Base-by-base conservation (phyloP, 2,888 invertebrate species). In the Gandaritis pyraliata region DNA sequence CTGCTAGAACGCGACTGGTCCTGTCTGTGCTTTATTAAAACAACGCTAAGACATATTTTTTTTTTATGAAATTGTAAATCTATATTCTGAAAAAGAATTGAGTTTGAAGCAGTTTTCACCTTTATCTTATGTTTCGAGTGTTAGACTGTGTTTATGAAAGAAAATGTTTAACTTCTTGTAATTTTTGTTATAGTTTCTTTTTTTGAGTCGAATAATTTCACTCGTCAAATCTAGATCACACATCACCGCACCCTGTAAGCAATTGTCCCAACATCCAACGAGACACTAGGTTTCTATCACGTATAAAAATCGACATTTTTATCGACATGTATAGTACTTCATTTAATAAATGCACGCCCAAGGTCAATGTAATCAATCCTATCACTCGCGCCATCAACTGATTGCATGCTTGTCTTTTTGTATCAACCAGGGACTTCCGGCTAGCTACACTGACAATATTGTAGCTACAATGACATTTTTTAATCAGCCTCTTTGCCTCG, bases 401-500 rank as follows among this genome's bases (percentile, higher is more conserved):
- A 53, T 18, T 33, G 1, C 12, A 18, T 43, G 11, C 23, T 18
- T 6, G 18, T 23, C n/a, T 49, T 49, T 33, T 47, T 39, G 13
- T 46, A 39, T 58, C 38, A 74, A 60, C 65, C 57, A 66, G 68
- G 65, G 73, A 71, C 65, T 70, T 65, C 65, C 64, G 71, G 65
- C 62, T 74, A 73, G 72, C 75, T 68, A 60, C 64, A 60, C 64
- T 72, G 71, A 58, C 72, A 66, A 71, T 75, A 57, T 47, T 52
- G 77, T 71, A 75, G 76, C 75, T 80, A 87, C 87, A 88, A 90
- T 86, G 77, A 83, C 78, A 78, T 80, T 77, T 88, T 90, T 91
- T 90, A 91, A 91, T 91, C 88, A 90, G 82, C 75, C 78, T 81
- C 84, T 85, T 88, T 86, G 85, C 86, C 43, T 64, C 48, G 55